Evolutionary conservation across 2,113 vertebrate genomes (phyloP).

Genomic region (Rhagologus leucostigma): DNA sequence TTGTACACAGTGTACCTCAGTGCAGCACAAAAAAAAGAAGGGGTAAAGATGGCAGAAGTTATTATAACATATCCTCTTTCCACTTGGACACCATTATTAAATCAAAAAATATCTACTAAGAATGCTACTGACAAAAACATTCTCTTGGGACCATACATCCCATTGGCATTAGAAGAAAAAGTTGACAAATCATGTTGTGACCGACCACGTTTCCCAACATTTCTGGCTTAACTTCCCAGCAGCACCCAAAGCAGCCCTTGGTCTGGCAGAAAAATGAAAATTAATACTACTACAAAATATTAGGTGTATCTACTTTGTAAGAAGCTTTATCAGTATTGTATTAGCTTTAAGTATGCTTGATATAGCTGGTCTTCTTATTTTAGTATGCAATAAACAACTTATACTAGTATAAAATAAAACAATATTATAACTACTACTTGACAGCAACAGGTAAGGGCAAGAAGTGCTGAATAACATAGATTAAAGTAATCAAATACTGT

Average conservation of each 20-base stretch:
- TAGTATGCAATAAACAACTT: background rate
- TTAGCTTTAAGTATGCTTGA: background rate
- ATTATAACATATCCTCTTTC: background rate
- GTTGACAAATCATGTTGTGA: background rate
- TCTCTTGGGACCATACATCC: background rate
- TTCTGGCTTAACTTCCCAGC: background rate
- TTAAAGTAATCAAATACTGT: background rate
- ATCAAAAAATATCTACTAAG: background rate
- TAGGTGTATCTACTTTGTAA: background rate
- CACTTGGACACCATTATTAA: background rate
- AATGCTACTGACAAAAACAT: background rate
- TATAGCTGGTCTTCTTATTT: background rate
- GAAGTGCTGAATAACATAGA: background rate
- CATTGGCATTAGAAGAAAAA: accelerated
- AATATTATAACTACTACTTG: background rate
- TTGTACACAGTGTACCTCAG: accelerated
- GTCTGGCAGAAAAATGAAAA: background rate
- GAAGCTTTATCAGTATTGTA: background rate
- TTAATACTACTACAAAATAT: background rate
- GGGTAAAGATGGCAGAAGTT: background rate
- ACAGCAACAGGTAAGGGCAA: background rate
- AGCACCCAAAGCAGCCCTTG: background rate
- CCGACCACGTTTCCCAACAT: accelerated
- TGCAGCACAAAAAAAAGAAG: background rate
- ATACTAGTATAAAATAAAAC: background rate